Conservation (phyloP, 1,140 invertebrate genomes). For the Colletes gigas region DNA sequence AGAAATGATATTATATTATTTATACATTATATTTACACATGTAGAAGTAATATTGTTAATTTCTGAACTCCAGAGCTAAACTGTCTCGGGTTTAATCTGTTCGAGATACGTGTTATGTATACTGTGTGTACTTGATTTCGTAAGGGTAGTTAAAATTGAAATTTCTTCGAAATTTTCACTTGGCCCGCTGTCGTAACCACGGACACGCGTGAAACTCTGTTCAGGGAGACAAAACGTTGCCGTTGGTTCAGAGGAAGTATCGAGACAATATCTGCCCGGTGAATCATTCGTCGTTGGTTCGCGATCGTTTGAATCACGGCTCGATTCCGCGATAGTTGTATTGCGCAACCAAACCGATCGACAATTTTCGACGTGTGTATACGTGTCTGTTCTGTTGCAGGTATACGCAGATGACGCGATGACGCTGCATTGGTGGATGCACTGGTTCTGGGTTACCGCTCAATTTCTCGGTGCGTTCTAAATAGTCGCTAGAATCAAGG, state of each 20-base stretch:
- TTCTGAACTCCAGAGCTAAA: no score
- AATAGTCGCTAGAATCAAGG: slow-evolving; percentile 4
- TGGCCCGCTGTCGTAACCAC: no score
- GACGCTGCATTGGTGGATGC: slow-evolving; percentile 87
- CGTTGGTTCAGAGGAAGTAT: not conserved
- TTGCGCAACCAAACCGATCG: not conserved
- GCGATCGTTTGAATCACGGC: not conserved
- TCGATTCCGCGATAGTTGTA: not conserved
- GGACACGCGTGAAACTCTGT: no score
- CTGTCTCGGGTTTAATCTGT: no score
- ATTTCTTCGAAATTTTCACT: no score
- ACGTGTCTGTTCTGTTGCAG: slow-evolving; percentile 52
- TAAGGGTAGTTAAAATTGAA: no score
- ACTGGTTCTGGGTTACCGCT: slow-evolving; percentile 87
- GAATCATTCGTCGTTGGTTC: not conserved
- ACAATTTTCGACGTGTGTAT: not conserved
- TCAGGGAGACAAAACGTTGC: not conserved
- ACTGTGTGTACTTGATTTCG: no score
- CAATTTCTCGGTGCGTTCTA: slow-evolving; percentile 77
- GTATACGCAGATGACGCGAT: slow-evolving; percentile 81
- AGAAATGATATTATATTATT: no score
- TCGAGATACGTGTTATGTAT: no score
- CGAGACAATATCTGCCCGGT: not conserved
- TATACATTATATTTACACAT: no score
- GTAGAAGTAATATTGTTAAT: no score